phyloP scores from a whole-genome alignment of 2,113 vertebrate species.

The Brachyhypopomus gauderio region DNA sequence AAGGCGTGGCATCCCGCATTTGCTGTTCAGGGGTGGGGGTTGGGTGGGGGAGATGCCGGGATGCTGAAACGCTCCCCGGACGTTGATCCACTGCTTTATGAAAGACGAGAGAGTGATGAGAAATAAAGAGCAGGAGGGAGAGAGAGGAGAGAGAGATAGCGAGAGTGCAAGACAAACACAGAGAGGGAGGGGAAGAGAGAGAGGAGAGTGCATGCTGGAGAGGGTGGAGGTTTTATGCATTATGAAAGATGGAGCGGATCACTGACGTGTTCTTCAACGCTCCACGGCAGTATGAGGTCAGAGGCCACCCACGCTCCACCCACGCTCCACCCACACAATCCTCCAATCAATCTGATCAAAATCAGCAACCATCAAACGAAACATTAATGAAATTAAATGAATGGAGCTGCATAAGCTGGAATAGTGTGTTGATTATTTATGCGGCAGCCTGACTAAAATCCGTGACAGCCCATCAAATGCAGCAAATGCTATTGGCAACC shows the following conservation, averaged over 20 bases:
- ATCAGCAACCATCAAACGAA: too few relatives aligned
- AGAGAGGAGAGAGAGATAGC: constrained; percentile 28
- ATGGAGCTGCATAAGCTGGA: not conserved
- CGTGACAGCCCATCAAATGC: not conserved
- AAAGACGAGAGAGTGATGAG: constrained; percentile 18
- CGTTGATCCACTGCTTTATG: not conserved
- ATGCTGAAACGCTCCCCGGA: not conserved
- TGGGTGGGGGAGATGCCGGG: not conserved
- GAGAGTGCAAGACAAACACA: not conserved
- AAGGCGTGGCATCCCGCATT: not conserved
- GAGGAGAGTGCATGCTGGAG: constrained; percentile 43
- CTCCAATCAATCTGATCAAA: not conserved
- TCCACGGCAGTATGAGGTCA: constrained; percentile 26
- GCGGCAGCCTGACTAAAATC: not conserved
- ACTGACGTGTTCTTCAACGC: constrained; percentile 36
- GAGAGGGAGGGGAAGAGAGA: not conserved
- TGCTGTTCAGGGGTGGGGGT: not conserved
- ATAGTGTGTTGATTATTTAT: not conserved
- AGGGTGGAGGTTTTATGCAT: constrained; percentile 39
- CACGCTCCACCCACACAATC: constrained; percentile 9
- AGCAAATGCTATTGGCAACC: too few relatives aligned
- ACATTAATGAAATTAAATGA: not conserved
- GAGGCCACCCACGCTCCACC: too few relatives aligned
- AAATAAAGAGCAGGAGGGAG: not conserved
- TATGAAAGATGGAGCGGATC: constrained; percentile 61